phyloP scores from a whole-genome alignment of 92 coral and sea anemone species.

The Plumapathes pennacea region DNA sequence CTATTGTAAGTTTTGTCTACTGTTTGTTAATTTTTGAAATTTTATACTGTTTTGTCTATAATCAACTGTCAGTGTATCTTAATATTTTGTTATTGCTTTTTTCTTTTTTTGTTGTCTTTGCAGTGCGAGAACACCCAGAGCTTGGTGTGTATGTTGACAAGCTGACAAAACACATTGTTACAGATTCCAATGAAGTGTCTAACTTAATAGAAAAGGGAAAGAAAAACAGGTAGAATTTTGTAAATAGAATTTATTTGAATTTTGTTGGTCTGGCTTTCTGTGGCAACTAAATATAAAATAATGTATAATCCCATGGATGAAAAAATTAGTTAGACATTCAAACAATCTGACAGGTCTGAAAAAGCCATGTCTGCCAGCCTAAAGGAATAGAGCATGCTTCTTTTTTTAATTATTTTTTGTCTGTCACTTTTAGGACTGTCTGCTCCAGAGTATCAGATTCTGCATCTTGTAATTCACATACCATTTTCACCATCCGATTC shows the following conservation, averaged over 20 bases:
- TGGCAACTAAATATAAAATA: too few species aligned
- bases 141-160: slow-evolving; percentile 89
- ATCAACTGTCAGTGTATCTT: not conserved
- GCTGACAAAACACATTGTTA: slow-evolving; percentile 89
- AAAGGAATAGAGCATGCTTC: too few species aligned
- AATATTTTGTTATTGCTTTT: too few species aligned
- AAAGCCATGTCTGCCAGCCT: too few species aligned
- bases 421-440: slow-evolving; percentile 40
- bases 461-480: slow-evolving; percentile 87
- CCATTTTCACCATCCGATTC: slow-evolving; percentile 80
- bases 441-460: slow-evolving; percentile 89
- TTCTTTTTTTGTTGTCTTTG: too few species aligned
- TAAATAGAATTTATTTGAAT: not conserved
- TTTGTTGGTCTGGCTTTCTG: too few species aligned
- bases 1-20: too few species aligned
- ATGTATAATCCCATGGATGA: too few species aligned
- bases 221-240: slow-evolving; percentile 95
- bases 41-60: not conserved
- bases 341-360: too few species aligned
- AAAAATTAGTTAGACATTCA: too few species aligned
- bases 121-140: slow-evolving; percentile 96
- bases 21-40: not conserved
- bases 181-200: slow-evolving; percentile 70
- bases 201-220: slow-evolving; percentile 83
- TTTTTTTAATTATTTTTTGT: not conserved